Evolutionary conservation across 2,113 vertebrate species (phyloP).

Genomic region (Psammodynastes pulverulentus): DNA sequence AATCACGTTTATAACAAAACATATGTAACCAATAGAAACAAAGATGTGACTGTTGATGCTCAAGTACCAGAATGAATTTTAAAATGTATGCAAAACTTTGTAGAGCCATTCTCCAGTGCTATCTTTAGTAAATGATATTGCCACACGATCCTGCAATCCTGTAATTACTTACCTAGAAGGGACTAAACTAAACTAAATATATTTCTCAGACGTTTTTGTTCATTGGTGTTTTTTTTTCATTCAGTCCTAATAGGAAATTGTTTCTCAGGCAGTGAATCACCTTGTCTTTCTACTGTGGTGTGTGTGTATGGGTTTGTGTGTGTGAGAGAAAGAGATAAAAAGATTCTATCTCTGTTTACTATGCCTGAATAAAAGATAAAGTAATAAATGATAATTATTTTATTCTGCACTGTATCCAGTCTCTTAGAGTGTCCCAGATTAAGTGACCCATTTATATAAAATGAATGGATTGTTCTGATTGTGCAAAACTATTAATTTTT

Average conservation of each 20-base stretch:
- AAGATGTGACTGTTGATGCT: slow-evolving; percentile 21
- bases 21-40: slow-evolving; percentile 7
- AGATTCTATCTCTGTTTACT: neutral
- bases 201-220: neutral
- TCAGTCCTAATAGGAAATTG: neutral
- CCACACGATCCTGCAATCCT: neutral
- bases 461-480: neutral
- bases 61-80: neutral
- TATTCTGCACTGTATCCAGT: neutral
- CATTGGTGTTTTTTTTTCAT: neutral
- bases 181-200: neutral
- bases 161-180: neutral
- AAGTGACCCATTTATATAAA: neutral
- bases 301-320: neutral
- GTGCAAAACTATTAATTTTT: neutral
- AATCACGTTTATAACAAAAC: slow-evolving; percentile 23
- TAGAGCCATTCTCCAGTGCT: neutral
- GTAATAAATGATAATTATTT: neutral
- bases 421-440: neutral
- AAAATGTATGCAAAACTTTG: neutral
- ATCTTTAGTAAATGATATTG: neutral
- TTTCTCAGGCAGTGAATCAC: neutral
- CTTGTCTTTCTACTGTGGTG: neutral
- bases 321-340: neutral
- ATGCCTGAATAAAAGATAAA: neutral